Evolutionary conservation across 2,888 invertebrate species (phyloP), one percentile per base, ranked within the genome.

Genomic region (Stenodema calcarata): DNA sequence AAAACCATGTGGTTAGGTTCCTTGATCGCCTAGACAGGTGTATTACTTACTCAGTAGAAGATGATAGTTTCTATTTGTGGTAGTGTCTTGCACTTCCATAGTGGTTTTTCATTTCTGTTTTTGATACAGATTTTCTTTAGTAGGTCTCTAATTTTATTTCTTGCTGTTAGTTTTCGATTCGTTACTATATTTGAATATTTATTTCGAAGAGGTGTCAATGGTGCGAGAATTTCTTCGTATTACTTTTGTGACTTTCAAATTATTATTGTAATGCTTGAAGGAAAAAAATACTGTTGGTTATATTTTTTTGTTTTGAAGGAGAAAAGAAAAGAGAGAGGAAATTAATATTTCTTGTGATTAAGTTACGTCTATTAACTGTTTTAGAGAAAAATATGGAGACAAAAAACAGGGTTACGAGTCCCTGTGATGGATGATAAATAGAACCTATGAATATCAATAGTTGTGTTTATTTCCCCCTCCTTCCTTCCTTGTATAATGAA

Each of bases 381-480:
- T 73, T 82, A 69, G 41, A 82, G 70, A 28, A 62, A 27, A 23
- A 69, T 69, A 82, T 69, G 7, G 16, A 41, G 62, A 44, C 12
- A 82, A 69, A 47, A 69, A 70, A 82, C 82, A 82, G 82, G 82
- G 82, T 82, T 69, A 54, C 80, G 50, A 42, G 80, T 42, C 82
- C 82, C 82, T 82, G 82, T 82, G 82, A 82, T 82, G 82, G 30
- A 82, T n/a, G n/a, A n/a, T 82, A 82, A 82, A 82, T 82, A 82
- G 82, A 82, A 69, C 62, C 82, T 82, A 82, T 69, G 42, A 82
- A 69, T 44, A 44, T 75, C 35, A 12, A 44, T 11, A 78, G 3
- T 42, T 78, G 76, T 78, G 23, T 18, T 44, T 78, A 23, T 78
- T 42, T 73, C 28, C 3, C 23, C 3, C 4, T 73, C 28, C 28